Evolutionary conservation across 1,140 invertebrate genomes (phyloP), one percentile per base, ranked within the genome.

Genomic region (Dendroctonus valens): DNA sequence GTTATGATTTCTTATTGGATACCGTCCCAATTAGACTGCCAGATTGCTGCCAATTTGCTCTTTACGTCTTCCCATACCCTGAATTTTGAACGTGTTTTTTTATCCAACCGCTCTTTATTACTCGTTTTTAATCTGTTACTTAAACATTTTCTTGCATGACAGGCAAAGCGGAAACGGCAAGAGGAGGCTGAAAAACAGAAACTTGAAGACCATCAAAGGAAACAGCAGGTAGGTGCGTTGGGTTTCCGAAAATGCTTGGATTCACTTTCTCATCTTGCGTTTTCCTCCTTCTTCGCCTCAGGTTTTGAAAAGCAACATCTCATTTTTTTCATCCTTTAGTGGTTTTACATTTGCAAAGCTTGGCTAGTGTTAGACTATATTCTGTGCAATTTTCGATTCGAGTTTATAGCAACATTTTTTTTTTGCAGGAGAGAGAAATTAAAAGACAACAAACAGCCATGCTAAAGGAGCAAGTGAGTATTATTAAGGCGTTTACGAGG

Each of bases 401-500:
- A 46, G 41, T 9, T 52, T 39, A 46, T 3, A 55, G 37, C 38
- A 15, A 8, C n/a, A 12, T 62, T 52, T 53, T 37, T 42, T 62
- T 12, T 42, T 67, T 61, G 7, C 81, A 93, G 91, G 92, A 94
- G 79, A 86, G 91, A 77, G 92, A 94, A 80, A 79, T 93, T 75
- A 93, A 93, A 79, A 82, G 91, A 74, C 91, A 93, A 77, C 91
- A 94, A 79, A 88, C 91, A 65, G 87, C 91, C 41, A 83, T 93
- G 75, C 79, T 92, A 59, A 94, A 93, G 81, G 92, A 94, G 83
- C 92, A 94, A 89, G 92, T 94, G 84, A 83, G 80, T 79, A 55
- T 68, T 40, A 40, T 65, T 55, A 53, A 44, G 14, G 7, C 51
- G 39, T n/a, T 11, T 60, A 11, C 12, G 6, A 51, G 48, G 1